Evolutionary conservation across 2,797 vertebrate genomes (phyloP).

Genomic region (Acanthopagrus latus): DNA sequence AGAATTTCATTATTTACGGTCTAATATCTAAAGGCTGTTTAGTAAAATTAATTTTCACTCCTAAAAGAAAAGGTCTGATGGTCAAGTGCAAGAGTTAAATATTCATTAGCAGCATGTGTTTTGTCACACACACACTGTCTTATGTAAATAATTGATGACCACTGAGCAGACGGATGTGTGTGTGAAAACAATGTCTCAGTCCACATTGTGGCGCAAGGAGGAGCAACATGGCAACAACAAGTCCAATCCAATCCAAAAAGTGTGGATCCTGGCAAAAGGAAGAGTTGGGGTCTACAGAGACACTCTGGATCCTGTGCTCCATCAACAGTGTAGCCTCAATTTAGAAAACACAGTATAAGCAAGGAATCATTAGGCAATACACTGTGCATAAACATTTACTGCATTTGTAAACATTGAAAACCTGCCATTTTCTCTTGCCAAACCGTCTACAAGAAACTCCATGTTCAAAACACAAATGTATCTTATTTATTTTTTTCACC

Average conservation of each 20-base stretch:
- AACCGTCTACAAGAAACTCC: background rate
- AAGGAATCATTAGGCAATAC: constrained; percentile 52
- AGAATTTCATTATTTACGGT: constrained; percentile 60
- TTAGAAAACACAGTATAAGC: constrained; percentile 33
- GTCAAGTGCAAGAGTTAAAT: constrained; percentile 74
- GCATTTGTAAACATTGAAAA: constrained; percentile 18
- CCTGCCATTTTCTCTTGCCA: background rate
- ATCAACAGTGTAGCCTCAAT: constrained; percentile 35
- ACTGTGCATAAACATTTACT: constrained; percentile 38
- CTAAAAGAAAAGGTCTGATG: constrained; percentile 51
- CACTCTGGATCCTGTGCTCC: constrained; percentile 40
- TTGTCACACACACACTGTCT: constrained; percentile 75
- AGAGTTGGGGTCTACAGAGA: background rate
- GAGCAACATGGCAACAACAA: constrained; percentile 29
- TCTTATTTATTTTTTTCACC: too few relatives aligned
- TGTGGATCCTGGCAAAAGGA: too few relatives aligned
- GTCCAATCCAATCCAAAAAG: too few relatives aligned
- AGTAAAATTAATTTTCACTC: constrained; percentile 53
- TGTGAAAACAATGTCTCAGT: constrained; percentile 63
- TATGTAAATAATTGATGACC: constrained; percentile 83
- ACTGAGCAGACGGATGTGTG: constrained; percentile 58
- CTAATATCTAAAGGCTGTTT: constrained; percentile 49
- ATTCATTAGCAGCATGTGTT: constrained; percentile 82
- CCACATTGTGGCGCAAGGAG: constrained; percentile 9
- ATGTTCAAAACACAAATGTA: background rate